These are phyloP conservation scores for Hycleus cichorii DNA, from an alignment of 1,140 invertebrate genomes.

Conservation along the genomic window DNA sequence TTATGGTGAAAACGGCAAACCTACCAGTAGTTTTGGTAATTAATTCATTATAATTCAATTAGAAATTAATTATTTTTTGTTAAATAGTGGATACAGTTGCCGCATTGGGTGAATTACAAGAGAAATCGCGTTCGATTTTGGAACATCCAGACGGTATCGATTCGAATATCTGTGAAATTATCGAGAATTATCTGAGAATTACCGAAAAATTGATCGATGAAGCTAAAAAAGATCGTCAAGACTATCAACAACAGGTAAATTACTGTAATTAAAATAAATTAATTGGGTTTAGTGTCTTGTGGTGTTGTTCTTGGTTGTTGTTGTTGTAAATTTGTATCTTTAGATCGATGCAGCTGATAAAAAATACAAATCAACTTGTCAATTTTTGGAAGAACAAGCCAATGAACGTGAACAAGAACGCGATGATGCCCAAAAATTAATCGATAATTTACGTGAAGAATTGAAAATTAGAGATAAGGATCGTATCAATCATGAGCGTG, in stretches of 20 bases:
- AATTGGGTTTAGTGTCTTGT: neutral
- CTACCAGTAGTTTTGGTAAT: neutral
- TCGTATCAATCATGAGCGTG: conserved; percentile 46
- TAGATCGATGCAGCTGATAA: conserved; percentile 75
- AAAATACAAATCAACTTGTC: conserved; percentile 60
- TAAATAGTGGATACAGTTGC: conserved; percentile 24
- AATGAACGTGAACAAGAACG: conserved; percentile 67
- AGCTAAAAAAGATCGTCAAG: conserved; percentile 56
- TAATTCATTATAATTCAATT: neutral
- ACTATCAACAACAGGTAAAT: conserved; percentile 62
- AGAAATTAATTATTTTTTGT: neutral
- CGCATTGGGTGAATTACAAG: conserved; percentile 40
- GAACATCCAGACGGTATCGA: conserved; percentile 41
- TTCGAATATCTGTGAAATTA: conserved; percentile 46
- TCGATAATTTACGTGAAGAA: conserved; percentile 52
- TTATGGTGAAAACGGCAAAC: conserved; percentile 44
- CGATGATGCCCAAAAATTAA: conserved; percentile 62
- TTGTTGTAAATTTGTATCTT: neutral
- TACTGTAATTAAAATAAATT: too few species aligned
- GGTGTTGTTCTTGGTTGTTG: neutral
- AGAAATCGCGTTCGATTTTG: conserved; percentile 46
- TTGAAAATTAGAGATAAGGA: conserved; percentile 56
- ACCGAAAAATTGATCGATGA: conserved; percentile 57
- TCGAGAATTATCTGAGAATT: conserved; percentile 54
- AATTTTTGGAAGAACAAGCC: conserved; percentile 75